phyloP scores from a whole-genome alignment of 2,797 vertebrate species.

The Crocodylus rhombifer region DNA sequence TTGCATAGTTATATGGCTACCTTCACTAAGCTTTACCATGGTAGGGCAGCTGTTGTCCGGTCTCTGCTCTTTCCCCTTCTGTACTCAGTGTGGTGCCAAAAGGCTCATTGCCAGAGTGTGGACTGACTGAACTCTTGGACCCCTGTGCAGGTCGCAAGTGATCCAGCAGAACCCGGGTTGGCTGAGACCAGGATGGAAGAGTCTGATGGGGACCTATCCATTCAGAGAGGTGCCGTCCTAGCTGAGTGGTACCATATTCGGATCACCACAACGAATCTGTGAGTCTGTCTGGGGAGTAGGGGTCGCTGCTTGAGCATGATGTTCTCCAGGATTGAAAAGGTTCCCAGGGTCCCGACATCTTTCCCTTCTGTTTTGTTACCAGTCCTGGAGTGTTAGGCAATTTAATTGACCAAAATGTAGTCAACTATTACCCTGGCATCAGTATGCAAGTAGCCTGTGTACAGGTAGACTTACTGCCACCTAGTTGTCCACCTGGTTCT shows the following conservation, averaged over 20 bases:
- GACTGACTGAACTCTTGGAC: background rate
- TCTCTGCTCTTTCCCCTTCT: background rate
- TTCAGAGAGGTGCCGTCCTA: background rate
- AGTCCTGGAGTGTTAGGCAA: background rate
- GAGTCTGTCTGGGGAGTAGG: conserved; percentile 29
- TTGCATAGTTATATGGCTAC: too few relatives aligned
- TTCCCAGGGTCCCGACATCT: background rate
- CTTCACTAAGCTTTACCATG: too few relatives aligned
- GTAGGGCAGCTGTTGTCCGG: rapidly evolving
- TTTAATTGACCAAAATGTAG: background rate
- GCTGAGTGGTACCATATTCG: background rate
- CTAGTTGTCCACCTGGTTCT: background rate
- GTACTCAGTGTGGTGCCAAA: rapidly evolving
- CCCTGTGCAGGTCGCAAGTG: background rate
- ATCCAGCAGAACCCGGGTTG: background rate
- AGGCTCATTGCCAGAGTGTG: rapidly evolving
- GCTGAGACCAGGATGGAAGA: conserved; percentile 47
- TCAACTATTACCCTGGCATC: background rate
- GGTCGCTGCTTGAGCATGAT: rapidly evolving
- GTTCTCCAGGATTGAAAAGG: background rate
- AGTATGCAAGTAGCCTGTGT: background rate
- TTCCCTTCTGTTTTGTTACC: background rate
- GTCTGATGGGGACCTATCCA: background rate
- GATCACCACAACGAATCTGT: conserved; percentile 36
- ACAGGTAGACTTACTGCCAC: rapidly evolving